These are phyloP conservation scores for Parnassius mnemosyne DNA, from an alignment of 2,888 invertebrate species.

Conservation along the genomic window DNA sequence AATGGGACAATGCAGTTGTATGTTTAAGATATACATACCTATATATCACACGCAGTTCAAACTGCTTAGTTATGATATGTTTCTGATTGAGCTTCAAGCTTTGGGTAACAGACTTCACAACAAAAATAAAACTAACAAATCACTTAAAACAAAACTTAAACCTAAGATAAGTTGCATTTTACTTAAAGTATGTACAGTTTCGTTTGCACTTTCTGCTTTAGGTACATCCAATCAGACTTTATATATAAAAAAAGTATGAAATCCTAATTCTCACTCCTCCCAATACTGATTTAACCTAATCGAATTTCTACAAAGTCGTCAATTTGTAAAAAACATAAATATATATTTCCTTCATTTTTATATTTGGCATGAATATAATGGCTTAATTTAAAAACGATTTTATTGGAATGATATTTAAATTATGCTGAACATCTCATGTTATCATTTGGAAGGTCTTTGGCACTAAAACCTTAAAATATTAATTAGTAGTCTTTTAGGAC, in stretches of 20 bases:
- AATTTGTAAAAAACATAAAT: constrained; percentile 36
- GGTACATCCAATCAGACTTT: constrained; percentile 46
- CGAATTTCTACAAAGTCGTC: constrained; percentile 23
- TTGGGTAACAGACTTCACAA: constrained; percentile 62
- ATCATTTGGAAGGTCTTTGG: constrained; percentile 79
- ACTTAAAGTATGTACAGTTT: constrained; percentile 63
- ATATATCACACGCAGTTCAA: constrained; percentile 47
- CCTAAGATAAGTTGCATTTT: constrained; percentile 51
- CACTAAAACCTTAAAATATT: constrained; percentile 70
- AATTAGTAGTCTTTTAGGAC: constrained; percentile 56
- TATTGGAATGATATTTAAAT: constrained; percentile 70
- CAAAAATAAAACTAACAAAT: constrained; percentile 36
- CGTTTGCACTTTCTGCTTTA: constrained; percentile 50
- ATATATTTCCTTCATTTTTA: constrained; percentile 33
- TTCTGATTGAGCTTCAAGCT: constrained; percentile 69
- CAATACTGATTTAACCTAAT: constrained; percentile 47
- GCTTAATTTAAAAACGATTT: constrained; percentile 49
- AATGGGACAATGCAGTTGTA: constrained; percentile 2
- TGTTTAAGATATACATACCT: constrained; percentile 32
- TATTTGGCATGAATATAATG: constrained; percentile 69
- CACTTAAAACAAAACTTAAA: constrained; percentile 25
- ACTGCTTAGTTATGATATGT: constrained; percentile 63
- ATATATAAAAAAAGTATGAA: constrained; percentile 26
- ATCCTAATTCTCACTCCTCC: constrained; percentile 33
- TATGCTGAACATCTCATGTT: constrained; percentile 57